phyloP scores from a whole-genome alignment of 1,140 invertebrate genomes.

The Bactericera cockerelli region DNA sequence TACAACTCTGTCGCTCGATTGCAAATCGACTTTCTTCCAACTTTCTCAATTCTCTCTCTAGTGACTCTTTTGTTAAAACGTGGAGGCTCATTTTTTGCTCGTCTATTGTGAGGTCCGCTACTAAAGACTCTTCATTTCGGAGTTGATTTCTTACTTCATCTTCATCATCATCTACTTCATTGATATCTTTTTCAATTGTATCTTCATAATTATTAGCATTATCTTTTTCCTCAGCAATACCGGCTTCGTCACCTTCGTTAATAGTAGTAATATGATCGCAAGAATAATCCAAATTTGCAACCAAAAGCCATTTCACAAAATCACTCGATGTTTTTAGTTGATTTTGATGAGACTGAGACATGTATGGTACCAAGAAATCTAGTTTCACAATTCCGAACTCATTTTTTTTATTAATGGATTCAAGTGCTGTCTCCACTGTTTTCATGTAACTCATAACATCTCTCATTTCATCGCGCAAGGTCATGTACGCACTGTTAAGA shows the following conservation, averaged over 20 bases:
- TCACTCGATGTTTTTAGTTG: not conserved
- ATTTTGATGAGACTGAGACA: not conserved
- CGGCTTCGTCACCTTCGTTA: not conserved
- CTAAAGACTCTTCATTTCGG: no score
- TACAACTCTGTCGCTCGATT: not conserved
- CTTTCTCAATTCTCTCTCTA: not conserved
- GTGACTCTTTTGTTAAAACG: no score
- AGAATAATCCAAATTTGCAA: not conserved
- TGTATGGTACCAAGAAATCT: not conserved
- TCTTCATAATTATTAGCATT: not conserved
- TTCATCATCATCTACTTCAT: not conserved
- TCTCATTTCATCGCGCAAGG: not conserved
- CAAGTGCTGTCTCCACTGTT: not conserved
- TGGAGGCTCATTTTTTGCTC: no score
- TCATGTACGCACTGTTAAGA: not conserved
- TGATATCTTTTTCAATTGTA: not conserved
- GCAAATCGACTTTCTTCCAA: not conserved
- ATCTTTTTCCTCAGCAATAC: not conserved
- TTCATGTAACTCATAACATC: not conserved
- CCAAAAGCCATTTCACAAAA: constrained; percentile 13
- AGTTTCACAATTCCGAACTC: not conserved
- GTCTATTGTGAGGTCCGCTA: no score
- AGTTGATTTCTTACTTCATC: not conserved
- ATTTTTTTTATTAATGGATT: not conserved
- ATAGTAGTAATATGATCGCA: no score